A percentile compares a stretch with the other conserved stretches of the same genome.
Conservation (phyloP, 2,113 vertebrate species). For the Apaloderma vittatum region DNA sequence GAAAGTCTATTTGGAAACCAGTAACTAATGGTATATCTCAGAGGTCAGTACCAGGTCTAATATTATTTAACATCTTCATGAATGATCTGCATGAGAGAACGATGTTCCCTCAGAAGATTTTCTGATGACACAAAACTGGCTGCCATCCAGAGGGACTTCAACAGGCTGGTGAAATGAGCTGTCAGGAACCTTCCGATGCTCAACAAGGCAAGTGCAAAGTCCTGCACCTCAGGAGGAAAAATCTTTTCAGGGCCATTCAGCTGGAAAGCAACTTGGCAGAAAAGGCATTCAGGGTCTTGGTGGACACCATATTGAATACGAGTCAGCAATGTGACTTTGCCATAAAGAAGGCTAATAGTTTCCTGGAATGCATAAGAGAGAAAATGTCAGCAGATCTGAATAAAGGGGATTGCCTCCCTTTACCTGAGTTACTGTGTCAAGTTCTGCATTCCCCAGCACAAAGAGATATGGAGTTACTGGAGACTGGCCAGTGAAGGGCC, state of each 20-base stretch:
- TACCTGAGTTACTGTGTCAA: background rate
- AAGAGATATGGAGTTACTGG: background rate
- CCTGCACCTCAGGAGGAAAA: background rate
- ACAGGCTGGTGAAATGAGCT: background rate
- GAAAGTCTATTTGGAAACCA: background rate
- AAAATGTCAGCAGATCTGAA: background rate
- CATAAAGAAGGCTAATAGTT: background rate
- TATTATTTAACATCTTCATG: background rate
- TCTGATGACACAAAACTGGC: background rate
- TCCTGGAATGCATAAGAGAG: background rate
- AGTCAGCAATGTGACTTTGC: background rate
- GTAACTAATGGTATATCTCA: background rate
- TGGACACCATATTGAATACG: background rate
- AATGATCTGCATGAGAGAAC: background rate
- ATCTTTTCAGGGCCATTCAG: too few species aligned
- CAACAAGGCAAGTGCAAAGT: background rate
- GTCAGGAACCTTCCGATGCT: background rate
- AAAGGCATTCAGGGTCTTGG: accelerated
- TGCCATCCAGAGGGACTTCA: background rate
- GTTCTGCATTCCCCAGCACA: background rate
- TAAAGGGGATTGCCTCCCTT: background rate
- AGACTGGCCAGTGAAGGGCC: background rate
- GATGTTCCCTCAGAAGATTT: background rate
- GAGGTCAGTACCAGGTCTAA: background rate
- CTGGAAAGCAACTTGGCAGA: background rate